A percentile compares a stretch with the other conserved stretches of the same genome.
These are phyloP conservation scores for Scomber scombrus DNA, from an alignment of 2,113 vertebrate genomes.

Conservation along the genomic window DNA sequence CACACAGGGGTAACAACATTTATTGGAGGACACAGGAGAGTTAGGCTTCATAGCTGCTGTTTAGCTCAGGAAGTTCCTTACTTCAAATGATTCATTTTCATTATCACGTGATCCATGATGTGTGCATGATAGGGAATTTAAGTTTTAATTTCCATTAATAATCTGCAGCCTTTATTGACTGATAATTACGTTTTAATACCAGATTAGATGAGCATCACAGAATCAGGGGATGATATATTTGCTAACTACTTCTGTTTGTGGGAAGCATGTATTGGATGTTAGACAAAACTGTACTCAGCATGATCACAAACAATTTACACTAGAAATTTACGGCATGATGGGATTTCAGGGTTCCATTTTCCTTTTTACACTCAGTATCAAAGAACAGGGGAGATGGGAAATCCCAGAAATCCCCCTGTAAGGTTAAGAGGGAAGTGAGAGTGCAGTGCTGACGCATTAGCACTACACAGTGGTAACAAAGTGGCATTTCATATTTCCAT, in stretches of 20 bases:
- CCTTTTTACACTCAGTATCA: not conserved
- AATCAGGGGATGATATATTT: not conserved
- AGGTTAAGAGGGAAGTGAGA: conserved; percentile 4
- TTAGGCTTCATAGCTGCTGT: not conserved
- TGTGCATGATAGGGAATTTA: too few species aligned
- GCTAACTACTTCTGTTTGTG: not conserved
- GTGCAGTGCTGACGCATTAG: not conserved
- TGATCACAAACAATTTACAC: not conserved
- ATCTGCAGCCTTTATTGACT: not conserved
- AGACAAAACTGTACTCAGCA: not conserved
- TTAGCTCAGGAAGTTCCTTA: not conserved
- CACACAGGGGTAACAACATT: conserved; percentile 12
- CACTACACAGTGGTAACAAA: conserved; percentile 12
- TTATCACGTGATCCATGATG: too few species aligned
- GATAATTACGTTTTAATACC: not conserved
- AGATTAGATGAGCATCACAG: not conserved
- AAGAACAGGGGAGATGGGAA: conserved; percentile 1
- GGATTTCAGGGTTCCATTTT: not conserved
- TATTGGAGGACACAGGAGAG: conserved; percentile 11
- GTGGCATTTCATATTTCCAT: not conserved
- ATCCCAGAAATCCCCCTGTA: not conserved
- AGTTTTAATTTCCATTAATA: not conserved
- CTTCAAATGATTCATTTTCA: not conserved
- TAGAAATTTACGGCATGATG: not conserved
- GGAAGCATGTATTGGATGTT: too few species aligned